These are phyloP conservation scores for Thera britannica DNA, from an alignment of 2,888 invertebrate species.

Conservation along the genomic window DNA sequence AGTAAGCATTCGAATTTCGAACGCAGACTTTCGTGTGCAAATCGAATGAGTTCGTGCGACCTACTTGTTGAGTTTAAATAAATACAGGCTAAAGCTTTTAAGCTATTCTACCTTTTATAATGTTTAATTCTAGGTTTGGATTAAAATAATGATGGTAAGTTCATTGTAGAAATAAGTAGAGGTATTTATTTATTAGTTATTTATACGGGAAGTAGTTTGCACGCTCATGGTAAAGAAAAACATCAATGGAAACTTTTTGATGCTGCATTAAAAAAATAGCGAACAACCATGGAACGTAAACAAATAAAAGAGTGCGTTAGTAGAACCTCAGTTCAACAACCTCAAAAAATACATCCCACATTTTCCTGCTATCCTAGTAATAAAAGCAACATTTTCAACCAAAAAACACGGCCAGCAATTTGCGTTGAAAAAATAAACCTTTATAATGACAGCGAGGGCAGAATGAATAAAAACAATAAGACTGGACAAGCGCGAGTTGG, in stretches of 20 bases:
- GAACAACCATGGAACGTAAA: background rate
- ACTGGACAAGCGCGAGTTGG: slow-evolving; percentile 27
- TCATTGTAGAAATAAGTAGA: too few species aligned
- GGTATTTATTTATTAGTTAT: too few species aligned
- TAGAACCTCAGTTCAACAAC: slow-evolving; percentile 22
- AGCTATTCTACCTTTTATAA: background rate
- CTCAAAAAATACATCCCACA: slow-evolving; percentile 28
- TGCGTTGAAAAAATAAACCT: slow-evolving; percentile 43
- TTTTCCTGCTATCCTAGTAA: slow-evolving; percentile 31
- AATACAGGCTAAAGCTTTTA: background rate
- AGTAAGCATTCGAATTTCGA: slow-evolving; percentile 2
- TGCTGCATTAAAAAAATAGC: too few species aligned
- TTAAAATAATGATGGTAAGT: too few species aligned
- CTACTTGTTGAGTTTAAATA: slow-evolving; percentile 8
- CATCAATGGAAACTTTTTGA: too few species aligned
- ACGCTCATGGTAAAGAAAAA: too few species aligned
- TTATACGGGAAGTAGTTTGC: too few species aligned
- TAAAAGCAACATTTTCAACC: slow-evolving; percentile 36
- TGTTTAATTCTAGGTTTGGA: background rate
- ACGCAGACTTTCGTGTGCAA: slow-evolving; percentile 18
- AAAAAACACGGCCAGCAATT: slow-evolving; percentile 39
- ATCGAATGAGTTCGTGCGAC: slow-evolving; percentile 22
- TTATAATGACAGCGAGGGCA: slow-evolving; percentile 53
- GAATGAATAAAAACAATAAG: slow-evolving; percentile 48
- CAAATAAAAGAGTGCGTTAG: background rate